phyloP scores from a whole-genome alignment of 2,113 vertebrate genomes.

The Callopanchax toddi region DNA sequence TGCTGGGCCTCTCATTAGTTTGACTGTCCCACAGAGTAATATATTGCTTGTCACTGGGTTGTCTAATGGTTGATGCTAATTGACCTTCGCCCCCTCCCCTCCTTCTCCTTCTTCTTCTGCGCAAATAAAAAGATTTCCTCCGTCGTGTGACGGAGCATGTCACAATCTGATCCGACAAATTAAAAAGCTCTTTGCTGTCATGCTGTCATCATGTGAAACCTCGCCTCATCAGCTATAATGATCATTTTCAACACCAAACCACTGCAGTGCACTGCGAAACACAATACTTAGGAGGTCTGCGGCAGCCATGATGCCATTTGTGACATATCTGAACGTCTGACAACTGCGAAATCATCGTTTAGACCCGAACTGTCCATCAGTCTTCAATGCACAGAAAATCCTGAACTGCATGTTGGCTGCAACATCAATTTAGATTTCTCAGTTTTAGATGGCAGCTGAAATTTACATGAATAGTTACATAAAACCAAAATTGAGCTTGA shows the following conservation, averaged over 20 bases:
- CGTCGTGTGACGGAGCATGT: constrained; percentile 80
- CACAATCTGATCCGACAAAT: constrained; percentile 85
- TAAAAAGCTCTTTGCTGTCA: constrained; percentile 84
- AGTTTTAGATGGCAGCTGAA: too few species aligned
- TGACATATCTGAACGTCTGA: constrained; percentile 53
- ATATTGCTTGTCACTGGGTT: constrained; percentile 80
- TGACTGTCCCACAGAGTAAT: constrained; percentile 78
- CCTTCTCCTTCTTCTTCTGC: constrained; percentile 58
- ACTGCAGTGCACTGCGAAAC: constrained; percentile 60
- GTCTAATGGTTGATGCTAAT: constrained; percentile 85
- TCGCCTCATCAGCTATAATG: constrained; percentile 83
- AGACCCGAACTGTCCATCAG: constrained; percentile 20
- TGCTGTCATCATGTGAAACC: constrained; percentile 73
- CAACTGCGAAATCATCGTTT: constrained; percentile 43
- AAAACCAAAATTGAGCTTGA: not conserved
- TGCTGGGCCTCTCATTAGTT: constrained; percentile 79
- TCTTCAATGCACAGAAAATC: not conserved
- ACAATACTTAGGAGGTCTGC: constrained; percentile 58
- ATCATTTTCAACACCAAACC: constrained; percentile 71
- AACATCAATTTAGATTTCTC: too few species aligned
- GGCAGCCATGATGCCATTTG: constrained; percentile 13
- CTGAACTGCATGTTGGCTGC: too few species aligned
- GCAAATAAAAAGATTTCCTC: constrained; percentile 83
- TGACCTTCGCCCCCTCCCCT: constrained; percentile 78
- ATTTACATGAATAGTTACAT: not conserved